Evolutionary conservation across 2,113 vertebrate genomes (phyloP).

Genomic region (Castor canadensis): DNA sequence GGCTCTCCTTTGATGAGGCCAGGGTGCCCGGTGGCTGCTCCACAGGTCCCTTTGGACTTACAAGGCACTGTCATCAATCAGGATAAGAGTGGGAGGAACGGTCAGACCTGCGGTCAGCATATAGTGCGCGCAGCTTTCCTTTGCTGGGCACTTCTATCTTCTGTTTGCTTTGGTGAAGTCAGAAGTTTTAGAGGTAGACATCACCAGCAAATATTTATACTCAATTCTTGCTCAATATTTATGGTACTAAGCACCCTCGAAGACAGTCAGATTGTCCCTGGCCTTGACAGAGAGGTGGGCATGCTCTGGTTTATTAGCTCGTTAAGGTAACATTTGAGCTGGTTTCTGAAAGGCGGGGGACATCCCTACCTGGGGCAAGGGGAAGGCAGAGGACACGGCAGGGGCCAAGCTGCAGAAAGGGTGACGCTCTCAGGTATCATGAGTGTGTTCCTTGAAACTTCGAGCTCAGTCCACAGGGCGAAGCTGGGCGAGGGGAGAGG

Average conservation of each 20-base stretch:
- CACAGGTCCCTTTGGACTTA: background rate
- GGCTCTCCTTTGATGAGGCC: conserved; percentile 23
- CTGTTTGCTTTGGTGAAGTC: background rate
- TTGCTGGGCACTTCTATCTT: rapidly evolving
- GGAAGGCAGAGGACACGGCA: rapidly evolving
- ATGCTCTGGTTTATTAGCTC: background rate
- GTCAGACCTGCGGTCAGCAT: background rate
- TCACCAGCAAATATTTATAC: background rate
- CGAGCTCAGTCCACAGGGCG: no score
- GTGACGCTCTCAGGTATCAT: rapidly evolving
- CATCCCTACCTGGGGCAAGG: background rate
- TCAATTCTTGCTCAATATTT: background rate
- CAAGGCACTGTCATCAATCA: background rate
- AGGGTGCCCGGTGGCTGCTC: background rate
- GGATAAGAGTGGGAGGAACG: background rate
- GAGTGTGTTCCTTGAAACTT: background rate
- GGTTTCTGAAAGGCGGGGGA: background rate
- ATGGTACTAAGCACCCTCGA: background rate
- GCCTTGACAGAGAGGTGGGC: background rate
- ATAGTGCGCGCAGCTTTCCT: background rate
- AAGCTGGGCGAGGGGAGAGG: background rate
- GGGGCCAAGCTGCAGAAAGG: rapidly evolving
- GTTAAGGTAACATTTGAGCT: no score
- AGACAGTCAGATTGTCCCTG: background rate
- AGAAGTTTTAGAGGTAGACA: background rate